Evolutionary conservation across 2,113 vertebrate genomes (phyloP).

Genomic region (Calyptommatus sinebrachiatus): DNA sequence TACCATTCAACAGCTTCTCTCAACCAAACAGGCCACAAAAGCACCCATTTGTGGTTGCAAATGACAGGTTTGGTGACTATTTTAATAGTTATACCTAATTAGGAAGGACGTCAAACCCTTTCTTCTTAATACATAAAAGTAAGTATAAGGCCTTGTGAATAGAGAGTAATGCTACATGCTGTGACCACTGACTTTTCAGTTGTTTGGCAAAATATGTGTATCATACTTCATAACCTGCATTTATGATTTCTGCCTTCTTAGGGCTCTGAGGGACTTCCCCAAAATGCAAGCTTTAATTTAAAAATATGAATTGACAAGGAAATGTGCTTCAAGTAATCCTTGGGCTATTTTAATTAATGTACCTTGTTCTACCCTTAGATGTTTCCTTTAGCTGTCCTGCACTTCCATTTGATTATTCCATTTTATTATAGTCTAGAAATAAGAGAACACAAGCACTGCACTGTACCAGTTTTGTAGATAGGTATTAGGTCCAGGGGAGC

Average conservation of each 20-base stretch:
- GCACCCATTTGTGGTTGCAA: too few relatives aligned
- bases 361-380: neutral
- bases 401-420: constrained; percentile 22
- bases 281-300: constrained; percentile 40
- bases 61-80: too few relatives aligned
- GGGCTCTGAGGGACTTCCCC: constrained; percentile 30
- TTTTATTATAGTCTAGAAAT: constrained; percentile 45
- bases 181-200: constrained; percentile 20
- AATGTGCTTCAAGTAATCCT: constrained; percentile 18
- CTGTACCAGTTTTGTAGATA: constrained; percentile 65
- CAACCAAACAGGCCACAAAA: too few relatives aligned
- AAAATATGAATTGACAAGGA: neutral
- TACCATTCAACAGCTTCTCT: too few relatives aligned
- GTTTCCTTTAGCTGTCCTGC: constrained; percentile 16
- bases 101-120: too few relatives aligned
- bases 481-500: constrained; percentile 58
- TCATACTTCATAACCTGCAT: constrained; percentile 37
- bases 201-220: constrained; percentile 10
- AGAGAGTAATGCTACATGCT: neutral
- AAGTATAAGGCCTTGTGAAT: too few relatives aligned
- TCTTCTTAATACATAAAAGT: constrained; percentile 22
- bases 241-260: neutral
- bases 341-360: constrained; percentile 42
- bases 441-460: constrained; percentile 54
- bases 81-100: too few relatives aligned